phyloP scores from a whole-genome alignment of 1,140 invertebrate species.

The Drosophila rhopaloa region DNA sequence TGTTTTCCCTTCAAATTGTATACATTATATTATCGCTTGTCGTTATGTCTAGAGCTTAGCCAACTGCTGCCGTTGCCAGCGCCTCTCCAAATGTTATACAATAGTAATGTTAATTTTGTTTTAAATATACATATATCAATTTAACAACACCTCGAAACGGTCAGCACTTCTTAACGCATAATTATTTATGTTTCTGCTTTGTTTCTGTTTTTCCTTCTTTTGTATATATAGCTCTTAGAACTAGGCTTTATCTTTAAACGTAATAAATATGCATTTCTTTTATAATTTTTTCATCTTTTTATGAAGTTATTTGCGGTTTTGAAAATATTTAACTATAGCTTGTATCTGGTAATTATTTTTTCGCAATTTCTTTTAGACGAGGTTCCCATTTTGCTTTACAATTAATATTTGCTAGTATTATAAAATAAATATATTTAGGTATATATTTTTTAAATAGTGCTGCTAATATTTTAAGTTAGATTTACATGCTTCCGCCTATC shows the following conservation, averaged over 20 bases:
- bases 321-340: slow-evolving; percentile 79
- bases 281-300: slow-evolving; percentile 40
- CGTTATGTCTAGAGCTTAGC: slow-evolving; percentile 67
- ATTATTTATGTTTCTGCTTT: slow-evolving; percentile 33
- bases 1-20: slow-evolving; percentile 66
- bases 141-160: slow-evolving; percentile 74
- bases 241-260: slow-evolving; percentile 53
- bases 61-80: slow-evolving; percentile 54
- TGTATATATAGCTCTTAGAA: slow-evolving; percentile 60
- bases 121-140: slow-evolving; percentile 66
- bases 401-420: slow-evolving; percentile 80
- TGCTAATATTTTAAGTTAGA: slow-evolving; percentile 67
- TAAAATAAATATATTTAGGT: slow-evolving; percentile 74
- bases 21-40: slow-evolving; percentile 63
- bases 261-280: slow-evolving; percentile 58
- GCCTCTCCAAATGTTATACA: slow-evolving; percentile 25
- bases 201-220: slow-evolving; percentile 16
- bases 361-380: slow-evolving; percentile 53
- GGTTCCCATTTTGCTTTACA: slow-evolving; percentile 67
- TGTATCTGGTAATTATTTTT: slow-evolving; percentile 50
- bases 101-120: slow-evolving; percentile 28
- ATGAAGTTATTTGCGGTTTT: slow-evolving; percentile 48
- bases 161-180: slow-evolving; percentile 34
- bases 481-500: slow-evolving; percentile 52
- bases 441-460: slow-evolving; percentile 68